phyloP scores from a whole-genome alignment of 2,888 invertebrate species.

The Chrysodeixis includens region DNA sequence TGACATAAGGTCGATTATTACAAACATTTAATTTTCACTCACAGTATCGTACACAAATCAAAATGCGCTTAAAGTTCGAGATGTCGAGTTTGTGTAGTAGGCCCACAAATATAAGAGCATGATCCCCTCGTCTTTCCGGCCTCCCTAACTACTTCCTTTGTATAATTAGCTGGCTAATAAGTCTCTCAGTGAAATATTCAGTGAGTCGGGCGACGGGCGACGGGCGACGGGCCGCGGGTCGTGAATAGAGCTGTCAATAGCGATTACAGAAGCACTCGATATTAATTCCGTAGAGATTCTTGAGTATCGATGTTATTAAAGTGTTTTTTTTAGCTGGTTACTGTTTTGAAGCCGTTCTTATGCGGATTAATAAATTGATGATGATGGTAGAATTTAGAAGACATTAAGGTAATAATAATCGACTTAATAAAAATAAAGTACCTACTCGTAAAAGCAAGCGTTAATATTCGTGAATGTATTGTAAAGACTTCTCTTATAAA shows the following conservation, averaged over 20 bases:
- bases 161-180: conserved; percentile 86
- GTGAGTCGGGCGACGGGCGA: conserved; percentile 65
- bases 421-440: no score
- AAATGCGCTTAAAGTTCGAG: conserved; percentile 17
- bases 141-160: conserved; percentile 81
- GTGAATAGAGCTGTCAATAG: conserved; percentile 79
- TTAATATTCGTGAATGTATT: background rate
- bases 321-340: conserved; percentile 20
- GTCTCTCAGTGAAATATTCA: conserved; percentile 81
- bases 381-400: no score
- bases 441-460: background rate
- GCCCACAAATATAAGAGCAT: conserved; percentile 36
- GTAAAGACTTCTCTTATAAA: no score
- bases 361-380: background rate
- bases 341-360: background rate
- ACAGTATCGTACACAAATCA: background rate
- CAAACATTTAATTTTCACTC: background rate
- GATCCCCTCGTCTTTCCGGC: conserved; percentile 63
- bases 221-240: no score
- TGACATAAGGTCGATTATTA: background rate
- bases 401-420: no score
- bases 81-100: conserved; percentile 17
- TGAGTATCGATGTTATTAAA: conserved; percentile 42
- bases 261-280: conserved; percentile 71
- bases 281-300: conserved; percentile 60